Base-by-base conservation (phyloP, 2,797 vertebrate genomes). In the Miichthys miiuy region DNA sequence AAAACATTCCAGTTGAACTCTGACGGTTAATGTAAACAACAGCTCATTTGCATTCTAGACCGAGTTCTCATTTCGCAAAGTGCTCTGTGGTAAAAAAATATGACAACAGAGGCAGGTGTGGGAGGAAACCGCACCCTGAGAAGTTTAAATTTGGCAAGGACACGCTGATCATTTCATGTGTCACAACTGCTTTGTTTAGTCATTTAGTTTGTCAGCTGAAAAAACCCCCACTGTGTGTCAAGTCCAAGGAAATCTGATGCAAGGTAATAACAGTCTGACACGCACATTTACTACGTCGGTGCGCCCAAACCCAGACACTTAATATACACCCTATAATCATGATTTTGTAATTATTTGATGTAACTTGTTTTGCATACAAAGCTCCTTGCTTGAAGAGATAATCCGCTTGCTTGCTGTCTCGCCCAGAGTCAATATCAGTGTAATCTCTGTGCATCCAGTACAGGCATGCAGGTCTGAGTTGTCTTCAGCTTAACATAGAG, bases 41-140 rank as follows among this genome's bases (percentile, higher is more conserved):
- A 20, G 30, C 25, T 65, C 0, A 72, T 80, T 83, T 56, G 67
- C 70, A 80, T 82, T 71, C 61, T 1, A 52, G 6, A 47, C 65
- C 68, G 52, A 0, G 34, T 51, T 62, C 55, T 81, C 69, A 64
- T 81, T 80, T 77, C 71, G 42, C 62, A 77, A 51, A 79, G 73
- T 80, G 67, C 55, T 72, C 50, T 14, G 77, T 52, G 63, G 27
- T 75, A 38, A 62, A 38, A 62, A 38, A 77, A 57, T 47, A 61
- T 67, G 72, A 80, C 70, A 72, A 38, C 44, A 62, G 54, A 67
- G 38, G 57, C 75, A 83, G 68, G 78, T 83, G 77, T 73, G 72
- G 61, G 75, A 87, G 77, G 67, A 60, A 79, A n/a, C 56, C 5
- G 55, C 80, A 75, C 23, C 10, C 68, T 1, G 55, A 51, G 21